phyloP scores from a whole-genome alignment of 2,888 invertebrate genomes.

The Spisula subtruncata region DNA sequence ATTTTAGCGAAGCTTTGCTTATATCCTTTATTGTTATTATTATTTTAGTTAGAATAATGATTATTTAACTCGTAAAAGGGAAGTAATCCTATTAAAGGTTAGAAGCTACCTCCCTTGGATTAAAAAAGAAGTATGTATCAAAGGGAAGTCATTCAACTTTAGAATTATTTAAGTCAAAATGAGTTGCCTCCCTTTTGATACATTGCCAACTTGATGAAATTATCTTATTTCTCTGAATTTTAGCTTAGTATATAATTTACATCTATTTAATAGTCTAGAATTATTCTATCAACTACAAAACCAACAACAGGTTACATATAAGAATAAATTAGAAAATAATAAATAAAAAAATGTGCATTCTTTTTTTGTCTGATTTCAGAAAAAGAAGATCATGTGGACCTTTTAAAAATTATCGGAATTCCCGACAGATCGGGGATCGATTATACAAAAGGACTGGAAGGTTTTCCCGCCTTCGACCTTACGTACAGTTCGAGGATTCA shows the following conservation, averaged over 20 bases:
- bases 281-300: too few species aligned
- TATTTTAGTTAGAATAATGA: too few species aligned
- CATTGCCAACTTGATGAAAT: too few species aligned
- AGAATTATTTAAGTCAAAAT: background rate
- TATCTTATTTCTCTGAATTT: too few species aligned
- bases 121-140: background rate
- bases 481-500: slow-evolving; percentile 51
- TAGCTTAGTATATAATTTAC: background rate
- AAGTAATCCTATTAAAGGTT: too few species aligned
- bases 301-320: too few species aligned
- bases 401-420: slow-evolving; percentile 66
- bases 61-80: too few species aligned
- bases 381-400: slow-evolving; percentile 62
- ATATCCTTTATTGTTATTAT: too few species aligned
- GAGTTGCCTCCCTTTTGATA: slow-evolving; percentile 30
- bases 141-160: background rate
- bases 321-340: too few species aligned
- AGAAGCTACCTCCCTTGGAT: too few species aligned
- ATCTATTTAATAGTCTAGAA: background rate
- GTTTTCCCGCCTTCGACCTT: slow-evolving; percentile 72
- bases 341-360: too few species aligned
- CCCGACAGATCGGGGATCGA: slow-evolving; percentile 57
- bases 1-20: too few species aligned
- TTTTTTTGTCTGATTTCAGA: slow-evolving; percentile 48
- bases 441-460: slow-evolving; percentile 67